Conservation (phyloP, 1,140 invertebrate genomes). For the Ostrea edulis region DNA sequence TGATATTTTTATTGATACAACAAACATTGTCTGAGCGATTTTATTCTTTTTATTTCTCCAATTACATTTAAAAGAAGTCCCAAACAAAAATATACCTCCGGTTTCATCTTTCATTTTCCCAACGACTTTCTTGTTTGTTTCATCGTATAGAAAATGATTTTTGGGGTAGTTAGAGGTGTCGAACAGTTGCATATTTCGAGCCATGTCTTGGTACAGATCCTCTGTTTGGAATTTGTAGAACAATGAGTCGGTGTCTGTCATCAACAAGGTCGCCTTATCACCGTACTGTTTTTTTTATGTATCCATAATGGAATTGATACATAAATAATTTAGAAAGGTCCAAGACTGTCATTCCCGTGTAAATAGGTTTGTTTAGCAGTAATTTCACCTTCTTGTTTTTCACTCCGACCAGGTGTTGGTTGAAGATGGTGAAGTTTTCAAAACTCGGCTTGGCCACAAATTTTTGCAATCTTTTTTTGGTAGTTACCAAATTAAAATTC, state of each 20-base stretch:
- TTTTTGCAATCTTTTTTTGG: conserved; percentile 34
- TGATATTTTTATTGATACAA: neutral
- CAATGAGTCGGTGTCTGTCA: conserved; percentile 80
- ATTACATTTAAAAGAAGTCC: neutral
- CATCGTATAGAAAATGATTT: conserved; percentile 38
- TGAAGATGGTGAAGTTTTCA: conserved; percentile 43
- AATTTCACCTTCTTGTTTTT: conserved; percentile 30
- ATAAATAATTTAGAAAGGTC: conserved; percentile 41
- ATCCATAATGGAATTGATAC: conserved; percentile 47
- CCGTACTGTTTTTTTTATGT: conserved; percentile 39
- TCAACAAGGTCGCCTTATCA: conserved; percentile 67
- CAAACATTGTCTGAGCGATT: neutral
- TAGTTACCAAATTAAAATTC: conserved; percentile 35
- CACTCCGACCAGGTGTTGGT: conserved; percentile 37
- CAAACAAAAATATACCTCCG: neutral
- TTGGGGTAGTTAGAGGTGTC: conserved; percentile 46
- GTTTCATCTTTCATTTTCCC: conserved; percentile 51
- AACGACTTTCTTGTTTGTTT: conserved; percentile 39
- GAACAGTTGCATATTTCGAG: conserved; percentile 4
- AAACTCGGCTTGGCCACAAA: conserved; percentile 39
- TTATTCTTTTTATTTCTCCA: neutral
- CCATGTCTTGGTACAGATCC: conserved; percentile 47
- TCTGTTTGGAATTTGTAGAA: neutral
- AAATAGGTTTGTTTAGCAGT: conserved; percentile 46
- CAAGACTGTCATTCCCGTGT: conserved; percentile 17